phyloP scores from a whole-genome alignment of 2,888 invertebrate genomes.

The Agonopterix subpropinquella region DNA sequence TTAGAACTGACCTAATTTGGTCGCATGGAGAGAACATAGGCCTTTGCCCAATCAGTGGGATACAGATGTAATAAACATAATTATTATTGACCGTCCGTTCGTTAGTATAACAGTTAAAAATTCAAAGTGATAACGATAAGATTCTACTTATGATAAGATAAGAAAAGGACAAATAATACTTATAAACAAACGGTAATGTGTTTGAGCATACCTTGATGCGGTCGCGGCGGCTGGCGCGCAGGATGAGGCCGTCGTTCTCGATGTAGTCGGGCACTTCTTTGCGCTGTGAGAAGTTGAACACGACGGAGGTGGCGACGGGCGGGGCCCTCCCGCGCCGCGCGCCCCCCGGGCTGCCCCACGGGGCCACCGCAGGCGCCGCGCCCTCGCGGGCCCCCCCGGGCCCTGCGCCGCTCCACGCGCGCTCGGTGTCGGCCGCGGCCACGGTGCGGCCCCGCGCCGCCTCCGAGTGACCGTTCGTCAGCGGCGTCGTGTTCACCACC shows the following conservation, averaged over 20 bases:
- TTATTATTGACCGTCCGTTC: too few species aligned
- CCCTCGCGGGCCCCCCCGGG: too few species aligned
- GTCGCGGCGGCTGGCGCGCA: constrained; percentile 79
- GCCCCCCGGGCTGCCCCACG: constrained; percentile 20
- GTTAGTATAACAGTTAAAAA: too few species aligned
- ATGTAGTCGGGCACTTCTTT: constrained; percentile 94
- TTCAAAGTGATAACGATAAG: too few species aligned
- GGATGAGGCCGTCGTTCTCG: constrained; percentile 89
- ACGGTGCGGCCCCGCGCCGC: constrained; percentile 16
- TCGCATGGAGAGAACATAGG: too few species aligned
- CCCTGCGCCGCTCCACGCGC: constrained; percentile 46
- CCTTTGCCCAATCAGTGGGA: too few species aligned
- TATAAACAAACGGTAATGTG: background rate
- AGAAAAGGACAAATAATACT: too few species aligned
- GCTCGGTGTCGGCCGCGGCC: constrained; percentile 40
- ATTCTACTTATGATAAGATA: too few species aligned
- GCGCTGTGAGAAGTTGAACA: constrained; percentile 90
- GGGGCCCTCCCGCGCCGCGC: constrained; percentile 30
- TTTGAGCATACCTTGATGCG: constrained; percentile 79
- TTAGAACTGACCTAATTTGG: too few species aligned
- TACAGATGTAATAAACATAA: too few species aligned
- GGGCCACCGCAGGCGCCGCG: constrained; percentile 19
- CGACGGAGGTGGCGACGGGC: constrained; percentile 80
- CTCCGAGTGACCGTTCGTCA: constrained; percentile 34
- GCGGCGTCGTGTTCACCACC: constrained; percentile 11